Evolutionary conservation across 2,113 vertebrate species (phyloP), one percentile per base, ranked within the genome.

Genomic region (Malaclemys terrapin): DNA sequence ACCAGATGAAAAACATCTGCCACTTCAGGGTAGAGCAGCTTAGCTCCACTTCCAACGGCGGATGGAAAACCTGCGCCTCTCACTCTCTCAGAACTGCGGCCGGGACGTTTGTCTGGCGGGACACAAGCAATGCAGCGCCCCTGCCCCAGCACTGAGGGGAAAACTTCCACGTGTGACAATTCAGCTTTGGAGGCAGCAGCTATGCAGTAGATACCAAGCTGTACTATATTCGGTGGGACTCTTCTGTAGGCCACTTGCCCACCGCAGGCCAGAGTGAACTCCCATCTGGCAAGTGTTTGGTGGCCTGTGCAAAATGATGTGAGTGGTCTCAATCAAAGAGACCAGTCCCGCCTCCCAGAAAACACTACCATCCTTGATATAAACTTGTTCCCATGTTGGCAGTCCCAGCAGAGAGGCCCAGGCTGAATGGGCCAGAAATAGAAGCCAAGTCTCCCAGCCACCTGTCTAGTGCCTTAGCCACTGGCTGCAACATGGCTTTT

Each of bases 281-380:
- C 38, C 69, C n/a, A n/a, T 50, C 1, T 2, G 1, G 17, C 84
- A 8, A 35, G 53, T 47, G 4, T 49, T 13, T 5, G 0, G 1
- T 0, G 20, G 2, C 59, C 59, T 35, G 29, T 31, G 25, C 1
- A 24, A 4, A 42, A 75, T 10, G 38, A 24, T 16, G 38, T 5
- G 17, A 42, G n/a, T 22, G 20, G 35, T 38, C 65, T 19, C 62
- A 65, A 22, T 5, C 0, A 6, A 49, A 84, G 31, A 31, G 47
- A 20, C 10, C 20, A 47, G 29, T 14, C 45, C 27, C 2, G 22
- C 12, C 12, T 4, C 62, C 31, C 62, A 65, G 62, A 35, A 35
- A 31, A 4, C 31, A 35, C 31, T 16, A 35, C 62, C 62, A 16
- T 16, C 14, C 62, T 17, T 35, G 29, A 14, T 35, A 4, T 16